Evolutionary conservation across 2,888 invertebrate species (phyloP).

Genomic region (Pterostichus niger): DNA sequence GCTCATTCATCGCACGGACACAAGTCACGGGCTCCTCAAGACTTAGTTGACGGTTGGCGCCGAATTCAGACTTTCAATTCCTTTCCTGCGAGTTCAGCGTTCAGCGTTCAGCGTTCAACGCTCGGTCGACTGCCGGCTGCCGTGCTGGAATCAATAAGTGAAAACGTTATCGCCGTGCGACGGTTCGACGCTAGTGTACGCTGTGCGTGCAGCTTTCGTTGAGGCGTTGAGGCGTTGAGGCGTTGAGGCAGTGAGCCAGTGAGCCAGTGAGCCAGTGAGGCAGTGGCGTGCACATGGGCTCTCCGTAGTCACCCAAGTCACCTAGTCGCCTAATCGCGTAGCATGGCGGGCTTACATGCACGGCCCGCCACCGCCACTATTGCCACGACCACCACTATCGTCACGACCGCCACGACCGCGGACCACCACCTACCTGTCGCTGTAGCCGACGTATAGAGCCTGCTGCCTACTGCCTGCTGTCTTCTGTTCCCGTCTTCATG

Average conservation of each 20-base stretch:
- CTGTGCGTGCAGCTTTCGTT: not conserved
- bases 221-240: not conserved
- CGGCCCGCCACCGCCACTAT: not conserved
- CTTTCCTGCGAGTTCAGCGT: slow-evolving; percentile 63
- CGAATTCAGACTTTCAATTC: not conserved
- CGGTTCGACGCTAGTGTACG: slow-evolving; percentile 34
- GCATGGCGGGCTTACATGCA: not conserved
- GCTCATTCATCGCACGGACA: slow-evolving; percentile 24
- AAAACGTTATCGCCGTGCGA: slow-evolving; percentile 61
- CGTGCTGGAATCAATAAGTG: slow-evolving; percentile 70
- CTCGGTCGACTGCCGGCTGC: slow-evolving; percentile 29
- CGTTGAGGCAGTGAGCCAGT: not conserved
- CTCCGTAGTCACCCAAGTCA: not conserved
- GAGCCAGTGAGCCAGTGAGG: not conserved
- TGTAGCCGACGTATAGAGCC: not conserved
- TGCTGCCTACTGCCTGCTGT: slow-evolving; percentile 71
- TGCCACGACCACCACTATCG: not conserved
- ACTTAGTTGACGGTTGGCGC: no score
- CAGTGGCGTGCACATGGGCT: slow-evolving; percentile 53
- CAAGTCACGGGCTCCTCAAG: slow-evolving; percentile 24
- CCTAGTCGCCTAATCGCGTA: not conserved
- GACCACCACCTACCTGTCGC: slow-evolving; percentile 8
- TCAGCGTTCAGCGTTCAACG: slow-evolving; percentile 47
- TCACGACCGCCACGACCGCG: not conserved
- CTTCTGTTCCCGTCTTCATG: slow-evolving; percentile 75